phyloP scores from a whole-genome alignment of 2,113 vertebrate species.

The Sinocyclocheilus anophthalmus region DNA sequence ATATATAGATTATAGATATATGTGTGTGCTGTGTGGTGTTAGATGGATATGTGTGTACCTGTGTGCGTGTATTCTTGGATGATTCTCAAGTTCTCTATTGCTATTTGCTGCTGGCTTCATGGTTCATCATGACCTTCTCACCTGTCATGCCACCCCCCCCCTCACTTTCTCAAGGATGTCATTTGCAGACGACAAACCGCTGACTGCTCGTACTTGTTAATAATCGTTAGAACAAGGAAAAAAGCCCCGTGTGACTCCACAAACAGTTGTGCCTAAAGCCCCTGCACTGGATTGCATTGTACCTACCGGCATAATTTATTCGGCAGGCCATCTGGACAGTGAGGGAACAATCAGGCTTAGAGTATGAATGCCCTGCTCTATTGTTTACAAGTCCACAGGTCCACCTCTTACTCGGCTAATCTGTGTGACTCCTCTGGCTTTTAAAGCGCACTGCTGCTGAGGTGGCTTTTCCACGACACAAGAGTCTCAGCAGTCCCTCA shows the following conservation, averaged over 20 bases:
- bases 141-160: not conserved
- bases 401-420: slow-evolving; percentile 74
- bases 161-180: slow-evolving; percentile 13
- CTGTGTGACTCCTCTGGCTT: slow-evolving; percentile 71
- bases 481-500: slow-evolving; percentile 44
- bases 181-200: slow-evolving; percentile 47
- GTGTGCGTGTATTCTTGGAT: no score
- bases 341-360: slow-evolving; percentile 78
- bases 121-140: not conserved
- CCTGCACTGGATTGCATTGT: slow-evolving; percentile 71
- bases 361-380: slow-evolving; percentile 77
- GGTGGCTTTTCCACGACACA: slow-evolving; percentile 48
- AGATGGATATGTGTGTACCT: no score
- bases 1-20: no score
- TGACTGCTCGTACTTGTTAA: slow-evolving; percentile 67
- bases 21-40: no score
- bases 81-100: no score
- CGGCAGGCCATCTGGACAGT: slow-evolving; percentile 79
- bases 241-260: slow-evolving; percentile 69
- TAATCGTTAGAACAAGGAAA: slow-evolving; percentile 54
- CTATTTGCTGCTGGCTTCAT: not conserved
- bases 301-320: slow-evolving; percentile 81
- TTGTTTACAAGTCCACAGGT: slow-evolving; percentile 83
- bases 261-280: slow-evolving; percentile 64
- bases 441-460: slow-evolving; percentile 40